Percentiles rank a stretch among this genome's conserved stretches.
These are phyloP conservation scores for Apamea monoglypha DNA, from an alignment of 2,888 invertebrate species.

Conservation along the genomic window DNA sequence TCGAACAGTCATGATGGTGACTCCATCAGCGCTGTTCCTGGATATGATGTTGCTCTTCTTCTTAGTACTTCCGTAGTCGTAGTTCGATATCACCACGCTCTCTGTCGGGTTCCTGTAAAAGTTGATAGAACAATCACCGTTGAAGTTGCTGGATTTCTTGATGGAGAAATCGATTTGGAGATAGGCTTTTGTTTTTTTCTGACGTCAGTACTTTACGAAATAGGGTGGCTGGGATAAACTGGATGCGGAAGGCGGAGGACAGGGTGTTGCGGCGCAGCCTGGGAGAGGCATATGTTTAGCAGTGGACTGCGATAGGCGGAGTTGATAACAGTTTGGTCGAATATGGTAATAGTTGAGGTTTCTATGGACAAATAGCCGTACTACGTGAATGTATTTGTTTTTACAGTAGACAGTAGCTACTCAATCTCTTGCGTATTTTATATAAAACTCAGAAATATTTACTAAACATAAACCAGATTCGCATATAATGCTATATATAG, in stretches of 20 bases:
- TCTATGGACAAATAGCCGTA: neutral
- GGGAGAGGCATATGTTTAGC: neutral
- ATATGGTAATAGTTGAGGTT: neutral
- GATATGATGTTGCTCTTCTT: constrained; percentile 86
- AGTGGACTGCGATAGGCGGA: neutral
- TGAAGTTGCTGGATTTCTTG: constrained; percentile 59
- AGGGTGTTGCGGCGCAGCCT: too few species aligned
- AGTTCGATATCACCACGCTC: constrained; percentile 88
- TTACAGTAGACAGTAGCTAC: neutral
- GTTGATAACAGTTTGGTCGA: neutral
- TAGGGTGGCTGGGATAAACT: neutral
- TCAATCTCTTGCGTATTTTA: neutral
- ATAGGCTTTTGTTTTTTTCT: neutral
- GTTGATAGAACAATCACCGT: constrained; percentile 80
- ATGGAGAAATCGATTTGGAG: neutral
- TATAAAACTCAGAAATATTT: constrained; percentile 1
- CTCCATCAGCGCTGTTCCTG: constrained; percentile 83
- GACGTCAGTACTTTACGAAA: neutral
- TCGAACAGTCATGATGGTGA: constrained; percentile 85
- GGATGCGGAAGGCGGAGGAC: too few species aligned
- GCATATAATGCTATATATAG: neutral
- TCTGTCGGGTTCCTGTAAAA: constrained; percentile 87
- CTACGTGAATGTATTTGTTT: neutral
- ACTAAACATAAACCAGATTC: neutral
- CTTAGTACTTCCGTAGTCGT: constrained; percentile 87